phyloP scores from a whole-genome alignment of 2,888 invertebrate genomes.

The Protophormia terraenovae region DNA sequence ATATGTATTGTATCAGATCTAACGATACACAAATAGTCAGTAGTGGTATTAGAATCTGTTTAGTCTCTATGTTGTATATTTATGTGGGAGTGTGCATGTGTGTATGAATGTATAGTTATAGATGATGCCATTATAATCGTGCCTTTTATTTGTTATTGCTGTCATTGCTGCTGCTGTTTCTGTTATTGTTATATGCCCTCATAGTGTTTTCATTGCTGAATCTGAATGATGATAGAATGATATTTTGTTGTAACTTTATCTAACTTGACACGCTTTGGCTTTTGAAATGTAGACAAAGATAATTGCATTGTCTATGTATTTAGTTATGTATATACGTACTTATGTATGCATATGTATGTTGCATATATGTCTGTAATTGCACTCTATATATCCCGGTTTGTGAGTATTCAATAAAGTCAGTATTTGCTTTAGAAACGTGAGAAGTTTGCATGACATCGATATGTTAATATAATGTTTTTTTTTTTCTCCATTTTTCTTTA shows the following conservation, averaged over 20 bases:
- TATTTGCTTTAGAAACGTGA: constrained; percentile 60
- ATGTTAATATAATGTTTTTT: constrained; percentile 56
- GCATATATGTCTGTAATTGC: neutral
- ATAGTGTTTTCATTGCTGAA: constrained; percentile 40
- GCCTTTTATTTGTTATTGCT: constrained; percentile 54
- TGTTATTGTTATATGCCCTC: constrained; percentile 46
- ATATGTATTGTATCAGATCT: constrained; percentile 57
- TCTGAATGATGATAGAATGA: constrained; percentile 57
- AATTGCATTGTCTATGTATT: constrained; percentile 54
- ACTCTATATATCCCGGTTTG: neutral
- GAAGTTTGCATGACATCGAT: constrained; percentile 59
- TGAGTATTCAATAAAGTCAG: constrained; percentile 47
- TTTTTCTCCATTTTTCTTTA: neutral
- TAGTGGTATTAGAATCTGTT: neutral
- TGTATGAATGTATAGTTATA: constrained; percentile 66
- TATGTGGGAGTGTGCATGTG: constrained; percentile 14
- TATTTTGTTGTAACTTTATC: constrained; percentile 45
- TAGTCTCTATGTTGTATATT: constrained; percentile 10
- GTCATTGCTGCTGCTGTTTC: neutral
- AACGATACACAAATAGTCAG: constrained; percentile 1
- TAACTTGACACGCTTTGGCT: constrained; percentile 59
- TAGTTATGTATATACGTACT: neutral
- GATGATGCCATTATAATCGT: constrained; percentile 52
- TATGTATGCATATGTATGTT: neutral
- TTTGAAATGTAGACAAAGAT: constrained; percentile 59